Conservation (phyloP, 2,888 invertebrate species). For the Furcula furcula region DNA sequence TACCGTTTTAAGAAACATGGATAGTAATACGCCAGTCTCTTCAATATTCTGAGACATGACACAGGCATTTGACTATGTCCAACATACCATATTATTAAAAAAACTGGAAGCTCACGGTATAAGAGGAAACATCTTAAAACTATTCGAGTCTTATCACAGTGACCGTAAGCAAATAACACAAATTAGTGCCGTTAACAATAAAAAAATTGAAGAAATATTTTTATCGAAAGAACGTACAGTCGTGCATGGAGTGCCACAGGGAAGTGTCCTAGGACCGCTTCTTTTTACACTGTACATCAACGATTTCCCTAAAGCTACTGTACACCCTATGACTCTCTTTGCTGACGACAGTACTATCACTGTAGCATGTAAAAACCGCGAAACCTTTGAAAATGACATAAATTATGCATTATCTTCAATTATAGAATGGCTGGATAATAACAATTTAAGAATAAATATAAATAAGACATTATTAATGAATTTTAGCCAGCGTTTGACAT, state of each 20-base stretch:
- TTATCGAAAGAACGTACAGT: background rate
- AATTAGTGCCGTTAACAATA: background rate
- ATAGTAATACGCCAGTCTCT: too few species aligned
- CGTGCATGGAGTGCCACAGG: slow-evolving; percentile 1
- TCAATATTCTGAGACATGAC: background rate
- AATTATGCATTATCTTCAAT: background rate
- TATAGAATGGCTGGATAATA: slow-evolving; percentile 3
- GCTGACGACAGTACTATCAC: slow-evolving; percentile 3
- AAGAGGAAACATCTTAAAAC: background rate
- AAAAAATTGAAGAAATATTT: background rate
- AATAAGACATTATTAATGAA: slow-evolving; percentile 1
- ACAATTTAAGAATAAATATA: too few species aligned
- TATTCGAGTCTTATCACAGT: background rate
- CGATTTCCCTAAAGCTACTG: background rate
- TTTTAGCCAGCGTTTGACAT: too few species aligned
- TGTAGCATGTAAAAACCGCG: background rate
- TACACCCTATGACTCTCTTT: slow-evolving; percentile 1
- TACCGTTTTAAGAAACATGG: too few species aligned
- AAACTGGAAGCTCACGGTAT: background rate
- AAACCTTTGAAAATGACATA: background rate
- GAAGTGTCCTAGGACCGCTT: slow-evolving; percentile 1
- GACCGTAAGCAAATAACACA: background rate
- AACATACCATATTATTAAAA: background rate
- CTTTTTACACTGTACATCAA: slow-evolving; percentile 2
- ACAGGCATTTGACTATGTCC: background rate